phyloP scores from a whole-genome alignment of 2,888 invertebrate genomes.

The Epistrophe grossulariae region DNA sequence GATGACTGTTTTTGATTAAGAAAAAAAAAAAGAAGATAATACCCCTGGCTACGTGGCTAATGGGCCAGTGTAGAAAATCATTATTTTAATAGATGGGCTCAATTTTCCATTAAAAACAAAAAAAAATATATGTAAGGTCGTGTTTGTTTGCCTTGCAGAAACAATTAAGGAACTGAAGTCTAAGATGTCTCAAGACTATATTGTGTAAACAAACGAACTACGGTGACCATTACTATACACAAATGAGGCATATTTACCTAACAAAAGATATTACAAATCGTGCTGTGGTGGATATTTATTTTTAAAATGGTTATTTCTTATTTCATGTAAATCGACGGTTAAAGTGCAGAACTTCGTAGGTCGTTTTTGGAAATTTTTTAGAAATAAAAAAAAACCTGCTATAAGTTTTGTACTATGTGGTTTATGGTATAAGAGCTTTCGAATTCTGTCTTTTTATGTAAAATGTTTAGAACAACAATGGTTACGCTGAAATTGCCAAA shows the following conservation, averaged over 20 bases:
- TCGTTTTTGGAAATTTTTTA: too few relatives aligned
- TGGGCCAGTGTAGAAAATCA: conserved; percentile 63
- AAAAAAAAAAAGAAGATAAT: conserved; percentile 38
- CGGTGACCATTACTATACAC: conserved; percentile 6
- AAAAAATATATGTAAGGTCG: conserved; percentile 20
- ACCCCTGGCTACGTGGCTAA: conserved; percentile 64
- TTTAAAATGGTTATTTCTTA: too few relatives aligned
- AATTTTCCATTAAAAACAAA: conserved; percentile 27
- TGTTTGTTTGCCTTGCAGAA: conserved; percentile 44
- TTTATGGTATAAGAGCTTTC: too few relatives aligned
- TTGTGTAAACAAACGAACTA: conserved; percentile 41
- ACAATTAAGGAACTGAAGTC: conserved; percentile 45
- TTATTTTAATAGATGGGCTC: conserved; percentile 47
- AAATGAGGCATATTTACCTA: conserved; percentile 3
- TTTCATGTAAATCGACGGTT: too few relatives aligned
- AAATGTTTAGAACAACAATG: too few relatives aligned
- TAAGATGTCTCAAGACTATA: neutral
- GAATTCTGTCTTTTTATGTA: too few relatives aligned
- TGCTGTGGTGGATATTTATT: too few relatives aligned
- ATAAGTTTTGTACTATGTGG: too few relatives aligned
- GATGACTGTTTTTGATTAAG: conserved; percentile 40
- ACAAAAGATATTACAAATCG: too few relatives aligned
- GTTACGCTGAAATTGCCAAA: too few relatives aligned
- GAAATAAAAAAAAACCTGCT: too few relatives aligned
- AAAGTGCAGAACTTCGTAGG: too few relatives aligned